Percentiles rank a stretch among this genome's conserved stretches.
phyloP scores from a whole-genome alignment of 2,113 vertebrate species.

The Platichthys flesus region DNA sequence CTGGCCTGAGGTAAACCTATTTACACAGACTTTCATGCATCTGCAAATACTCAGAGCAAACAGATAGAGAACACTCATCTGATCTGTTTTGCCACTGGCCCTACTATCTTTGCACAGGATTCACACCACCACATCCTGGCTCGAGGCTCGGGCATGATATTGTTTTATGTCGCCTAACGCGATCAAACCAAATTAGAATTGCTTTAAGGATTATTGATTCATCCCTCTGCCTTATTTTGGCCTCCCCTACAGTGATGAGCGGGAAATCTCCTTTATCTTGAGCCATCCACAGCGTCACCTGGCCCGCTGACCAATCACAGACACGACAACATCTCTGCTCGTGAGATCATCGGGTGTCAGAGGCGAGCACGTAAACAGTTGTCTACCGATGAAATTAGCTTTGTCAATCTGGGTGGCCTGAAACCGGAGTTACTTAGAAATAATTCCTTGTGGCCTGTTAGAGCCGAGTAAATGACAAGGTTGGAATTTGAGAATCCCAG shows the following conservation, averaged over 20 bases:
- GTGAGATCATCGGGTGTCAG: conserved; percentile 6
- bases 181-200: conserved; percentile 38
- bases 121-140: background rate
- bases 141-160: conserved; percentile 15
- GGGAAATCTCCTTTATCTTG: conserved; percentile 23
- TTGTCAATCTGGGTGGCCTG: conserved; percentile 6
- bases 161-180: conserved; percentile 7
- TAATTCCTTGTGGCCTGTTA: conserved; percentile 11
- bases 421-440: background rate
- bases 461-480: background rate
- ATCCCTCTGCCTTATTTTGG: conserved; percentile 1
- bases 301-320: conserved; percentile 23
- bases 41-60: too few relatives aligned
- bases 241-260: background rate
- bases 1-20: conserved; percentile 40
- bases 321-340: background rate
- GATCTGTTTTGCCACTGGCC: too few relatives aligned
- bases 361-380: background rate
- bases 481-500: background rate
- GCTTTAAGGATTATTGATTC: conserved; percentile 43
- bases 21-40: background rate
- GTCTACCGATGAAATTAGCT: conserved; percentile 17
- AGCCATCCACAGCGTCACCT: conserved; percentile 3
- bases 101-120: too few relatives aligned
- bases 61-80: too few relatives aligned